These are phyloP conservation scores for Sipha maydis DNA, from an alignment of 2,888 invertebrate species.

Conservation along the genomic window DNA sequence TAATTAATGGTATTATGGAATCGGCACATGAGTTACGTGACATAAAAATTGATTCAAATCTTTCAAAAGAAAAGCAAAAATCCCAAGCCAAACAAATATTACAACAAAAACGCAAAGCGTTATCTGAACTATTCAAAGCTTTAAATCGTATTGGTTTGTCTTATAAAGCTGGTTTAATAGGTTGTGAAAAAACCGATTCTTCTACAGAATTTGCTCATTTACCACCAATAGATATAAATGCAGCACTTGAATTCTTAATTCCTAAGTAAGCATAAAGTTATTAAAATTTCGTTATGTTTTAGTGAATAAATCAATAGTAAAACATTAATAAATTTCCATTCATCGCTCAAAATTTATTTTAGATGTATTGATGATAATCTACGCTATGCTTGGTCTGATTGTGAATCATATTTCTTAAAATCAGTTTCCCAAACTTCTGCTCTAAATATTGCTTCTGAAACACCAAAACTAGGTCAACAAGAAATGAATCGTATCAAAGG, in stretches of 20 bases:
- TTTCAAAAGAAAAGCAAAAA: constrained; percentile 79
- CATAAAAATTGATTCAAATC: constrained; percentile 69
- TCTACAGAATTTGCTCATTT: constrained; percentile 67
- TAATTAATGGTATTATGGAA: constrained; percentile 37
- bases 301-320: neutral
- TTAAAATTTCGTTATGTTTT: neutral
- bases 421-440: constrained; percentile 77
- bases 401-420: constrained; percentile 79
- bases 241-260: constrained; percentile 72
- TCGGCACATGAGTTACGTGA: constrained; percentile 47
- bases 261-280: constrained; percentile 65
- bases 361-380: constrained; percentile 69
- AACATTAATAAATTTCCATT: neutral
- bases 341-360: constrained; percentile 64
- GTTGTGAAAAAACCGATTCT: constrained; percentile 64
- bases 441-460: constrained; percentile 73
- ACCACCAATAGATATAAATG: constrained; percentile 78
- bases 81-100: constrained; percentile 83
- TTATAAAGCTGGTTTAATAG: constrained; percentile 78
- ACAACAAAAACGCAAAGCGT: constrained; percentile 84
- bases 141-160: constrained; percentile 81
- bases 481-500: constrained; percentile 89
- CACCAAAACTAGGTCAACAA: constrained; percentile 79
- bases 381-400: constrained; percentile 76
- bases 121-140: constrained; percentile 86